These are phyloP conservation scores for Nymphalis polychloros DNA, from an alignment of 2,888 invertebrate species.

Conservation along the genomic window DNA sequence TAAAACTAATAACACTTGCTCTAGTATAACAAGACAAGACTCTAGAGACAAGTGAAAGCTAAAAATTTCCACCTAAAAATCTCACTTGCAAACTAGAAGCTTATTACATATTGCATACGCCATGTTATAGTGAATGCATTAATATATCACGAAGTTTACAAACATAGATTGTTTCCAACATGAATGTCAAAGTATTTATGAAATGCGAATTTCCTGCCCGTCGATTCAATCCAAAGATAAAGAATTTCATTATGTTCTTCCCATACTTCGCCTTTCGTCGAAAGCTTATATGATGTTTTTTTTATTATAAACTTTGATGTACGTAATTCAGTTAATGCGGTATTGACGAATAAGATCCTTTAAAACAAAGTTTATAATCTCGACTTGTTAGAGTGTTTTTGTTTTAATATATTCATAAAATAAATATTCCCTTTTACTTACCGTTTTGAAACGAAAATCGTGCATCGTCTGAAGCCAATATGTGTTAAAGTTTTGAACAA, in stretches of 20 bases:
- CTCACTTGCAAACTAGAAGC: not conserved
- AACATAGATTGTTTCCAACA: not conserved
- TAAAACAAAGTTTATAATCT: no score
- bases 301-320: not conserved
- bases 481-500: no score
- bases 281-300: conserved; percentile 1
- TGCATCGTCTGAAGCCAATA: no score
- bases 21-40: no score
- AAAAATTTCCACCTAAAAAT: no score
- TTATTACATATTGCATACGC: not conserved
- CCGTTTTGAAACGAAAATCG: no score
- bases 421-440: no score
- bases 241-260: conserved; percentile 1
- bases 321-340: not conserved
- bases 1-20: no score
- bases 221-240: not conserved
- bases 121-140: not conserved
- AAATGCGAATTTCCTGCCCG: not conserved
- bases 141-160: not conserved
- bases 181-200: not conserved
- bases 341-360: no score
- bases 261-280: not conserved
- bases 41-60: no score
- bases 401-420: no score
- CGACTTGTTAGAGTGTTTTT: no score